Evolutionary conservation across 2,797 vertebrate genomes (phyloP).

Genomic region (Intellagama lesueurii): DNA sequence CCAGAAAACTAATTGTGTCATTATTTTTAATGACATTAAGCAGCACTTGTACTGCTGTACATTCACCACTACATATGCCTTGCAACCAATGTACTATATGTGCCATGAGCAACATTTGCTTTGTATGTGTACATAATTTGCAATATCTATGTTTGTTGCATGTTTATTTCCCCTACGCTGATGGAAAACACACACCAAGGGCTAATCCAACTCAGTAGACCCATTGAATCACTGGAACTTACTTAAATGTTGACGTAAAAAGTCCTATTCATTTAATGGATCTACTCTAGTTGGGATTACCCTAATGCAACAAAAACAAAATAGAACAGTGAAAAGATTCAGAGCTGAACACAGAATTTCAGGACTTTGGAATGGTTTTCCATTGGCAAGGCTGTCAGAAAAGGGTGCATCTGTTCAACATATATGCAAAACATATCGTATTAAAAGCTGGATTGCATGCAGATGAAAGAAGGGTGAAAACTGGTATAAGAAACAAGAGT

Average conservation of each 20-base stretch:
- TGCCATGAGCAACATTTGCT: not conserved
- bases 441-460: too few species aligned
- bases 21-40: constrained; percentile 52
- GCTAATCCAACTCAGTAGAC: too few species aligned
- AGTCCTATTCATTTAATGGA: not conserved
- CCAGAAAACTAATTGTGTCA: constrained; percentile 48
- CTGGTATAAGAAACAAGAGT: too few species aligned
- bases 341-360: constrained; percentile 18
- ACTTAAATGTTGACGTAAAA: not conserved
- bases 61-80: not conserved
- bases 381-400: too few species aligned
- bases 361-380: not conserved
- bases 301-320: not conserved
- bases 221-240: too few species aligned
- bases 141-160: not conserved
- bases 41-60: constrained; percentile 51
- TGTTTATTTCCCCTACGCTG: not conserved
- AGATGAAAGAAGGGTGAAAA: too few species aligned
- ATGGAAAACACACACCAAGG: not conserved
- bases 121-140: not conserved
- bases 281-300: too few species aligned
- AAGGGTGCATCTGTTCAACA: too few species aligned
- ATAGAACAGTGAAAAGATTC: not conserved
- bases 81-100: not conserved
- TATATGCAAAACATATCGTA: too few species aligned